These are phyloP conservation scores for Ectemnius continuus DNA, from an alignment of 2,888 invertebrate genomes.

Conservation along the genomic window DNA sequence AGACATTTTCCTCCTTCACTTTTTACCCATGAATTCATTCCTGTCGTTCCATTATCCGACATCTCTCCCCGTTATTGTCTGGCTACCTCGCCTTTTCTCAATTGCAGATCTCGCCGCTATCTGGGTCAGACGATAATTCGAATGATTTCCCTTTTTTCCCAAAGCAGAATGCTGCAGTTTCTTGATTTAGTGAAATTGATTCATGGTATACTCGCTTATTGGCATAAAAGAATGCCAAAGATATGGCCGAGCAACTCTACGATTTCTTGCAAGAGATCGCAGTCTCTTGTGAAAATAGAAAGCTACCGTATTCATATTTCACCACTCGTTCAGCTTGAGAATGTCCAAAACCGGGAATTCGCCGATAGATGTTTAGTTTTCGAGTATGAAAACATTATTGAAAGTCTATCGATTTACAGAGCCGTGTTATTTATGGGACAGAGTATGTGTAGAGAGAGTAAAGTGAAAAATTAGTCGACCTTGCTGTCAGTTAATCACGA, in stretches of 20 bases:
- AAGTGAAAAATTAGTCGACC: slow-evolving; percentile 50
- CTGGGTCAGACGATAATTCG: slow-evolving; percentile 36
- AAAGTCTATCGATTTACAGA: slow-evolving; percentile 43
- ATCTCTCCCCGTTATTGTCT: slow-evolving; percentile 32
- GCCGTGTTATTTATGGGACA: slow-evolving; percentile 38
- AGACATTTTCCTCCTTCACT: slow-evolving; percentile 25
- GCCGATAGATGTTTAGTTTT: too few relatives aligned
- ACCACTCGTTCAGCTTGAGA: too few relatives aligned
- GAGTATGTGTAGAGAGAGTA: slow-evolving; percentile 37
- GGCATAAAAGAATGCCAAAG: too few relatives aligned
- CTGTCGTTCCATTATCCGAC: slow-evolving; percentile 40
- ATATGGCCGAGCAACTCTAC: too few relatives aligned
- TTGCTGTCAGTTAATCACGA: slow-evolving; percentile 45
- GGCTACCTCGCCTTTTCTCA: slow-evolving; percentile 28
- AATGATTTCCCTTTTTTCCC: slow-evolving; percentile 2
- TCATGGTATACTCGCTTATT: too few relatives aligned
- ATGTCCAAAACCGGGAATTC: too few relatives aligned
- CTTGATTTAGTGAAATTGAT: too few relatives aligned
- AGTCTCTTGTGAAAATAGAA: too few relatives aligned
- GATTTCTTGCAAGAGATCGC: too few relatives aligned
- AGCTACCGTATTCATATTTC: too few relatives aligned
- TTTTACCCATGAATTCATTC: slow-evolving; percentile 35
- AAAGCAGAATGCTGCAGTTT: too few relatives aligned
- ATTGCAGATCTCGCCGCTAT: slow-evolving; percentile 41
- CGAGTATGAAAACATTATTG: slow-evolving; percentile 25